Evolutionary conservation across 37 sponge, comb jelly and placozoan genomes (phyloP).

Genomic region (Spongilla lacustris): DNA sequence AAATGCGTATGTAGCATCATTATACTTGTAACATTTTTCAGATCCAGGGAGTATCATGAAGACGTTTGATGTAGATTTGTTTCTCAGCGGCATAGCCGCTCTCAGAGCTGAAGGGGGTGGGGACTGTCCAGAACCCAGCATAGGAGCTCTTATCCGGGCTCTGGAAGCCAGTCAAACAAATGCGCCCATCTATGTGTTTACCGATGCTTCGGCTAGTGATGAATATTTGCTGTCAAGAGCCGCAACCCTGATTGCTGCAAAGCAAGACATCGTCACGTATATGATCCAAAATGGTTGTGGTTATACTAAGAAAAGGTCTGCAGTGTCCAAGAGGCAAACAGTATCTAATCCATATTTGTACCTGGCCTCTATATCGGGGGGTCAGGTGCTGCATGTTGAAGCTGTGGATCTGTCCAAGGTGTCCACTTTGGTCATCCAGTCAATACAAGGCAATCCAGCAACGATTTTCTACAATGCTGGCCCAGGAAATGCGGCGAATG

Average conservation of each 20-base stretch:
- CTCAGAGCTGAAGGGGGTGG: constrained; percentile 50
- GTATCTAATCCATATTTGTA: constrained; percentile 9
- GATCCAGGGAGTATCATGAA: constrained; percentile 25
- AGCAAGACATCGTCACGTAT: background rate
- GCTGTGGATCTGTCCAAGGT: constrained; percentile 21
- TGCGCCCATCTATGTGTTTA: constrained; percentile 68
- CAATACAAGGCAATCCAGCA: background rate
- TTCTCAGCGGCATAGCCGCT: constrained; percentile 18
- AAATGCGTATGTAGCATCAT: too few relatives aligned
- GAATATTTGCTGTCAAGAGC: background rate
- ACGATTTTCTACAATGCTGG: background rate
- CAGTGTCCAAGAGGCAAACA: constrained; percentile 1
- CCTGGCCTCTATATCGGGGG: constrained; percentile 36
- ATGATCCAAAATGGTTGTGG: background rate
- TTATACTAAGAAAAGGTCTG: background rate
- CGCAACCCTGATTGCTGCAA: constrained; percentile 3
- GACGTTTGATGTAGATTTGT: constrained; percentile 27
- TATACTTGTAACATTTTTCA: too few relatives aligned
- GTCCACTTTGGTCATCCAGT: constrained; percentile 14
- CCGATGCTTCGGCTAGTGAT: constrained; percentile 63
- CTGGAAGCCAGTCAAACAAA: constrained; percentile 40
- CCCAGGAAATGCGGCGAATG: background rate
- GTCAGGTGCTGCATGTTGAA: constrained; percentile 27
- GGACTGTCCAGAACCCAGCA: constrained; percentile 65
- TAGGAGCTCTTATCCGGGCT: constrained; percentile 69